These are phyloP conservation scores for Creontiades dilutus DNA, from an alignment of 2,888 invertebrate genomes.

Conservation along the genomic window DNA sequence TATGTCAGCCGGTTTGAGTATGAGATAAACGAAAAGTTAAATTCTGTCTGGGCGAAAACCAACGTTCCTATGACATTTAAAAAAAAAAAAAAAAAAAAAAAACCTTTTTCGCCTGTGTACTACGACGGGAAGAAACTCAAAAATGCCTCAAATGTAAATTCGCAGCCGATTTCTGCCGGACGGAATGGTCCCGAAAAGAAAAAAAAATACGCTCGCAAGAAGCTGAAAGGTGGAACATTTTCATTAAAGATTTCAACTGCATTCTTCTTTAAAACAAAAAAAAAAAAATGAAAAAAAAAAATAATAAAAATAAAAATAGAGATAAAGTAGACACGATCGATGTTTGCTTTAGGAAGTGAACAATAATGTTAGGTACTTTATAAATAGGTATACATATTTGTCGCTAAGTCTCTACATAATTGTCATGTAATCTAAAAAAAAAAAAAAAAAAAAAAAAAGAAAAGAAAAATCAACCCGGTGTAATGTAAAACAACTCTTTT, in stretches of 20 bases:
- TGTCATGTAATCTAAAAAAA: conserved; percentile 67
- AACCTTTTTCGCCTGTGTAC: background rate
- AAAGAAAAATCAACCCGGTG: conserved; percentile 68
- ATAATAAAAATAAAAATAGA: conserved; percentile 70
- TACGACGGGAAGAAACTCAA: background rate
- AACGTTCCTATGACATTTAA: conserved; percentile 22
- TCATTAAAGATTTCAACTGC: conserved; percentile 67
- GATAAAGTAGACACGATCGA: conserved; percentile 72
- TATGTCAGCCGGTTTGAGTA: background rate
- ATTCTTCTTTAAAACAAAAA: conserved; percentile 73
- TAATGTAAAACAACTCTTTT: conserved; percentile 64
- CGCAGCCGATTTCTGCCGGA: conserved; percentile 58
- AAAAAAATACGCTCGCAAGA: conserved; percentile 63
- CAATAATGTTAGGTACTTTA: conserved; percentile 74
- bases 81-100: too few species aligned
- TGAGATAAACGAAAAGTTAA: background rate
- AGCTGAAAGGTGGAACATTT: conserved; percentile 57
- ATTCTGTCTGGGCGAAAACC: background rate
- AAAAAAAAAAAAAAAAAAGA: conserved; percentile 55
- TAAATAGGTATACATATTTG: conserved; percentile 71
- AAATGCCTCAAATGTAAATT: background rate
- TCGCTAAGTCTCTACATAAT: conserved; percentile 73
- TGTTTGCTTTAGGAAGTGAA: conserved; percentile 71
- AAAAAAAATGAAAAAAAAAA: background rate
- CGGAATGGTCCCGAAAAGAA: background rate